Evolutionary conservation across 2,113 vertebrate species (phyloP), one percentile per base, ranked within the genome.

Genomic region (Sceloporus tristichus): DNA sequence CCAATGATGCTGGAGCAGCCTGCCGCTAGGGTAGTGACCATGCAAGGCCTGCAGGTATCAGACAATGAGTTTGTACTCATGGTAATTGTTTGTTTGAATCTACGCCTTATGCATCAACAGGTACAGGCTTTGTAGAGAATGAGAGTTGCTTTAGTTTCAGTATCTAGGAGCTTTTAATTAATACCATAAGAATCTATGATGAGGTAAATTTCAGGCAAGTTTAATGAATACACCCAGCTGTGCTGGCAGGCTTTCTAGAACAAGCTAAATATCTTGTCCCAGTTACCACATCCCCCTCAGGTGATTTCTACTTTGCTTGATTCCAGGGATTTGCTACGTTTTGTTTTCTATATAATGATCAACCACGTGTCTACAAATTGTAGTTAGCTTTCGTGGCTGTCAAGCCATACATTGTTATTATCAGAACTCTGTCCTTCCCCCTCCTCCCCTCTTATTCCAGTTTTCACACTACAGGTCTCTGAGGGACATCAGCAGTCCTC

Each of bases 51-150:
- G 3, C n/a, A 81, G 62, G 48, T 27, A 89, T 82, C 38, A 88
- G 19, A 3, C 23, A 38, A 8, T 70, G 6, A n/a, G 5, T 74
- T 75, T 21, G 84, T 56, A 34, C 68, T 13, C 74, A 59, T 25
- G 80, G 89, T 85, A 89, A 87, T 77, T 65, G 5, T 16, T 71
- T 7, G 68, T 29, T 0, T 78, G 3, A 3, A 54, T 42, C 87
- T 68, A 4, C 38, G 48, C 81, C 9, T 91, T 87, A 73, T 82
- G 77, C 84, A 27, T 53, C 87, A 71, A 71, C 27, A 71, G 68
- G 68, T 29, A n/a, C 25, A 29, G 14, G 5, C 40, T 88, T 54
- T 88, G 7, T 2, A 8, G 34, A n/a, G 0, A 0, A 66, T 66
- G 18, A 27, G 59, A 14, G 53, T 5, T 82, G 11, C 38, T 86